Conservation (phyloP, 2,888 invertebrate genomes). For the Metallyticus violacea region DNA sequence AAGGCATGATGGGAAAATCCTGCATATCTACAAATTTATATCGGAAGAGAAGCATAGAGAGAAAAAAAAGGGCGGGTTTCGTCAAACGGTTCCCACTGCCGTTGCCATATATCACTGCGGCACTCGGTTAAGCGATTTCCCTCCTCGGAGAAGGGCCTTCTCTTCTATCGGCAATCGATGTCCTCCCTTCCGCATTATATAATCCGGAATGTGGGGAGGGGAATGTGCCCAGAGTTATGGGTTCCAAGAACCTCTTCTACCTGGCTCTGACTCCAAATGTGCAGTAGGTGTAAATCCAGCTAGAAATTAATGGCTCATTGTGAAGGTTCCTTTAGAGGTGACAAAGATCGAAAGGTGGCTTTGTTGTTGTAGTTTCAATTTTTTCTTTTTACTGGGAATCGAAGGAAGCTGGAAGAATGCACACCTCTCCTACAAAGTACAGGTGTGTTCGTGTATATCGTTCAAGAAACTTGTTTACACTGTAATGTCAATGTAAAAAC, state of each 20-base stretch:
- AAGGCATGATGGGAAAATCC: not conserved
- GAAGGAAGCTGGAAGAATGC: not conserved
- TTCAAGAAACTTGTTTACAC: too few relatives aligned
- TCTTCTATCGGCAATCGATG: not conserved
- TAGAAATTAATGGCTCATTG: not conserved
- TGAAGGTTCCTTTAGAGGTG: not conserved
- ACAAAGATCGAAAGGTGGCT: not conserved
- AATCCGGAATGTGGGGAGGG: not conserved
- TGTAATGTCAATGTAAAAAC: too few relatives aligned
- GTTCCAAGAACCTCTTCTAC: too few relatives aligned
- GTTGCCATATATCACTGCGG: not conserved
- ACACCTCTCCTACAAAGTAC: too few relatives aligned
- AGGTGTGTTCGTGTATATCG: too few relatives aligned
- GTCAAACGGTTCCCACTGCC: not conserved
- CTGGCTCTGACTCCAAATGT: not conserved
- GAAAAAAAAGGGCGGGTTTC: not conserved
- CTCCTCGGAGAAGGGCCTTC: not conserved
- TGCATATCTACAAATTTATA: not conserved
- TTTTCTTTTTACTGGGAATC: too few relatives aligned
- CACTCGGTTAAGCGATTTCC: not conserved
- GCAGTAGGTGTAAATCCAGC: not conserved
- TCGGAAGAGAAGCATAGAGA: not conserved
- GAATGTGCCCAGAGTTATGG: not conserved
- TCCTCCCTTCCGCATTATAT: not conserved
- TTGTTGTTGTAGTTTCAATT: too few relatives aligned